Conservation (phyloP, 2,888 invertebrate species). For the Odontomyia ornata region DNA sequence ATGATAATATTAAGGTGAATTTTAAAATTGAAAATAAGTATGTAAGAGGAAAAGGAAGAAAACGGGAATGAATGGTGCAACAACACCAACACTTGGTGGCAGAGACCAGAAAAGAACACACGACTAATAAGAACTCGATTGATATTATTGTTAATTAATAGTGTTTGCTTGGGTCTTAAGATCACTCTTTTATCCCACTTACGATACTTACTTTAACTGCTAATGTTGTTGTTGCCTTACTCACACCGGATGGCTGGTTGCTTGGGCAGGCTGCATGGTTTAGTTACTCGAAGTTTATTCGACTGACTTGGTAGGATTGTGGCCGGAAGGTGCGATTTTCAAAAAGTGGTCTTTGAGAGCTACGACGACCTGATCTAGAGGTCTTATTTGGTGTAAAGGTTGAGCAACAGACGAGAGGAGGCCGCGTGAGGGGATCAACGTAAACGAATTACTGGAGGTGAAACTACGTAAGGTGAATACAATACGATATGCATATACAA, state of each 20-base stretch:
- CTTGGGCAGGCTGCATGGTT: too few relatives aligned
- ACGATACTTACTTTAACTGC: conserved; percentile 14
- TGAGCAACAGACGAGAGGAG: neutral
- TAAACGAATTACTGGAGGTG: neutral
- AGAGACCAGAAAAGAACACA: conserved; percentile 1
- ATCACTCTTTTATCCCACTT: conserved; percentile 23
- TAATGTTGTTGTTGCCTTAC: neutral
- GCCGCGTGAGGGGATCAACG: neutral
- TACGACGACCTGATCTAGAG: conserved; percentile 2
- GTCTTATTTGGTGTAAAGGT: neutral
- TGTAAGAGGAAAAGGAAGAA: neutral
- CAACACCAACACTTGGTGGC: neutral
- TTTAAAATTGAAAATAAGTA: conserved; percentile 12
- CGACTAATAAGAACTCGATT: conserved; percentile 25
- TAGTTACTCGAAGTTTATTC: neutral
- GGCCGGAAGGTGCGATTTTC: conserved; percentile 19
- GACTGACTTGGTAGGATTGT: neutral
- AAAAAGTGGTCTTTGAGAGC: neutral
- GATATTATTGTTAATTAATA: conserved; percentile 28
- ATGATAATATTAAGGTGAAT: conserved; percentile 23
- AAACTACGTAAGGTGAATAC: neutral
- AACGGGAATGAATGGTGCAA: neutral
- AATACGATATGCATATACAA: neutral
- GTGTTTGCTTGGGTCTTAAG: conserved; percentile 17
- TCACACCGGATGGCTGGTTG: neutral